Conservation (phyloP, 1,140 invertebrate genomes). For the Ericerus pela region DNA sequence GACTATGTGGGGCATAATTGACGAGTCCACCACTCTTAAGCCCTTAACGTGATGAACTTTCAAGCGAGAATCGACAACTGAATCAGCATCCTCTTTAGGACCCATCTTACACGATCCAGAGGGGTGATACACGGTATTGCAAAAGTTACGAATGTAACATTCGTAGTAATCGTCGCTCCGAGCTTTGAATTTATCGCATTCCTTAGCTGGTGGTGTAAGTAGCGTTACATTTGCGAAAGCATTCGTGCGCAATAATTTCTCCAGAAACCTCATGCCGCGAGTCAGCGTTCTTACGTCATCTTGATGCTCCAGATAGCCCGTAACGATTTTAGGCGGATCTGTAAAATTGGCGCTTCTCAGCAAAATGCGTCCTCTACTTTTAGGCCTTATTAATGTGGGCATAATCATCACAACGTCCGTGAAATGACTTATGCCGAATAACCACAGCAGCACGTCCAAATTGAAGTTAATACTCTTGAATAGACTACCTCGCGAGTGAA, state of each 20-base stretch:
- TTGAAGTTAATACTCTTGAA: too few species aligned
- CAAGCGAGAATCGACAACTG: conserved; percentile 54
- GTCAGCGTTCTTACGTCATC: conserved; percentile 30
- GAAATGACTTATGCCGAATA: too few species aligned
- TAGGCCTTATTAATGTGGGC: conserved; percentile 38
- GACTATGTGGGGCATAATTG: conserved; percentile 43
- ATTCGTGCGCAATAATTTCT: conserved; percentile 24
- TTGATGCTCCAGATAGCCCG: conserved; percentile 42
- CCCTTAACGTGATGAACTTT: conserved; percentile 48
- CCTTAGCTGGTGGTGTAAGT: background rate
- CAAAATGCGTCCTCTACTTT: conserved; percentile 34
- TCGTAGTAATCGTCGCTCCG: conserved; percentile 55
- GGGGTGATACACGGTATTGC: conserved; percentile 65
- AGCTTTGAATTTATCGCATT: background rate
- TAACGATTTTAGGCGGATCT: conserved; percentile 45
- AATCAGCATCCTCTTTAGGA: conserved; percentile 41
- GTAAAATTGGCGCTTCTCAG: conserved; percentile 37
- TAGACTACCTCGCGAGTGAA: too few species aligned
- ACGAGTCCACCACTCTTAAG: conserved; percentile 58
- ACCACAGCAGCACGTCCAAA: too few species aligned
- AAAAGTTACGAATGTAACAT: conserved; percentile 68
- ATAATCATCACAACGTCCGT: conserved; percentile 23
- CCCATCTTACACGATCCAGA: conserved; percentile 79
- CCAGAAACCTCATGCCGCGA: conserved; percentile 26
- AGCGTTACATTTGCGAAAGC: conserved; percentile 21